phyloP scores from a whole-genome alignment of 2,797 vertebrate genomes.

The Oreochromis mossambicus region DNA sequence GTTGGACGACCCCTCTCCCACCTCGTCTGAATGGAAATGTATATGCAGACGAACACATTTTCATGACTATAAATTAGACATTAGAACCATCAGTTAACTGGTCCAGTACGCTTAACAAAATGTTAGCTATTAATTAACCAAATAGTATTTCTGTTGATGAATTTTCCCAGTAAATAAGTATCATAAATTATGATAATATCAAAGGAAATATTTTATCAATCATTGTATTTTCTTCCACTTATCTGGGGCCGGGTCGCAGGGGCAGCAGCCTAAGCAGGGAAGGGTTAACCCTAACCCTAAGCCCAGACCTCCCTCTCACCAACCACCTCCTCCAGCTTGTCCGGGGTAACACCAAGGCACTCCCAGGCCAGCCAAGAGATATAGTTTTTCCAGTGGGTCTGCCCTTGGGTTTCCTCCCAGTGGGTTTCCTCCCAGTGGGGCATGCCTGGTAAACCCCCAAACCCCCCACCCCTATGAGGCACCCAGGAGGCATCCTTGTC shows the following conservation, averaged over 20 bases:
- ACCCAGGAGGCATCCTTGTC: not conserved
- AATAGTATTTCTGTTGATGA: not conserved
- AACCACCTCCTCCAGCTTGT: not conserved
- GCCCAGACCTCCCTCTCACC: not conserved
- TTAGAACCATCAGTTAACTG: not conserved
- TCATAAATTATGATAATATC: not conserved
- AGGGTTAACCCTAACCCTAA: not conserved
- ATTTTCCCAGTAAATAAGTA: not conserved
- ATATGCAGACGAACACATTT: not conserved
- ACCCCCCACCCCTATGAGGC: accelerated
- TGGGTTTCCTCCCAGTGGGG: not conserved
- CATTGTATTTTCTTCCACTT: not conserved
- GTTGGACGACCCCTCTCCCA: not conserved
- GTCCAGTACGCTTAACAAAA: not conserved
- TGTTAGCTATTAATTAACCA: not conserved
- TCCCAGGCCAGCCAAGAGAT: not conserved
- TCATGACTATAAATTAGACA: not conserved
- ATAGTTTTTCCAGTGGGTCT: not conserved
- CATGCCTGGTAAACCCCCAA: accelerated
- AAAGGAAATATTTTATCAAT: not conserved
- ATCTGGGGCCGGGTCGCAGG: not conserved
- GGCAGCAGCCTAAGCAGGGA: not conserved
- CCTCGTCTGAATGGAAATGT: not conserved
- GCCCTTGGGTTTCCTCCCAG: not conserved
- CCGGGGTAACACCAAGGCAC: accelerated